phyloP scores from a whole-genome alignment of 2,797 vertebrate genomes.

The Fratercula arctica region DNA sequence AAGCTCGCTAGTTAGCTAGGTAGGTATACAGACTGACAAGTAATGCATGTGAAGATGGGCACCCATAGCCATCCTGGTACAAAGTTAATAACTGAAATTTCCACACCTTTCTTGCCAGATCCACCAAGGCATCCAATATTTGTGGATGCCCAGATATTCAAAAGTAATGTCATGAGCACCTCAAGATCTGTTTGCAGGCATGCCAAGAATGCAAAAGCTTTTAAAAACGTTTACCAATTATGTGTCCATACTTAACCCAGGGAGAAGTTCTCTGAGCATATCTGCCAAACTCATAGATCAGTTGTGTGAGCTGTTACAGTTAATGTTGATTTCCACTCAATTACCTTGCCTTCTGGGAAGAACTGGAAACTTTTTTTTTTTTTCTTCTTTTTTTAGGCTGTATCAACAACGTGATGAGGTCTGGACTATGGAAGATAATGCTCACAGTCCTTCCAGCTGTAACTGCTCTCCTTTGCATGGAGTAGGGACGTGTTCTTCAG shows the following conservation, averaged over 20 bases:
- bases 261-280: not conserved
- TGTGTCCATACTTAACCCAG: not conserved
- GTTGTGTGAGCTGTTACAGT: not conserved
- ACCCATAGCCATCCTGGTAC: not conserved
- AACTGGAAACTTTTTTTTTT: not conserved
- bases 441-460: not conserved
- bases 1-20: accelerated
- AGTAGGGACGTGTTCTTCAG: not conserved
- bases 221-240: not conserved
- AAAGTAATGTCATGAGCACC: not conserved
- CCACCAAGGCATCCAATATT: not conserved
- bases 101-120: not conserved
- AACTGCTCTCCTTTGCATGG: not conserved
- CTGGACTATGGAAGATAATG: not conserved
- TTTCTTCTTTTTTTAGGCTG: not conserved
- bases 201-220: not conserved
- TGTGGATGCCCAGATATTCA: not conserved
- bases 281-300: not conserved
- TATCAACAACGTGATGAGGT: not conserved
- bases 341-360: not conserved
- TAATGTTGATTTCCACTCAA: not conserved
- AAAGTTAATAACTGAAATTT: not conserved
- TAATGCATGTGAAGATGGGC: not conserved
- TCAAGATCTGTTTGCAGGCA: not conserved
- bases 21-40: not conserved